These are phyloP conservation scores for Diorhabda sublineata DNA, from an alignment of 1,140 invertebrate genomes.

Conservation along the genomic window DNA sequence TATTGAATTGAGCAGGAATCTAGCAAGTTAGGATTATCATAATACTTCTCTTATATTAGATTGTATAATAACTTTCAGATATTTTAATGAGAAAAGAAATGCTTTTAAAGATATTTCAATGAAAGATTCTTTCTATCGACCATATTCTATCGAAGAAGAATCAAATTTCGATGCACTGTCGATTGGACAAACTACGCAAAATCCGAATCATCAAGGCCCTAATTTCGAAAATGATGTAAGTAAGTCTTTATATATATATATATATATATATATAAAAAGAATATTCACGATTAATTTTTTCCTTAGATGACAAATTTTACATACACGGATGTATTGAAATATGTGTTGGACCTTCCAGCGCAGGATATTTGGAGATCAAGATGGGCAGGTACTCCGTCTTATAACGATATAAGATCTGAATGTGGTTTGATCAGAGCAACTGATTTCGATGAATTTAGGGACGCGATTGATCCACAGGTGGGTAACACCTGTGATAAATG, in stretches of 20 bases:
- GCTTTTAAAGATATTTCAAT: neutral
- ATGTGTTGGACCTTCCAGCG: conserved; percentile 73
- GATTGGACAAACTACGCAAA: neutral
- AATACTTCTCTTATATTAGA: too few relatives aligned
- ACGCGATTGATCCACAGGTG: too few relatives aligned
- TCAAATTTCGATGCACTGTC: neutral
- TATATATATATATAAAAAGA: neutral
- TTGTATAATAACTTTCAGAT: too few relatives aligned
- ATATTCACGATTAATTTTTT: neutral
- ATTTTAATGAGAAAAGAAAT: too few relatives aligned
- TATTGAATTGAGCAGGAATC: too few relatives aligned
- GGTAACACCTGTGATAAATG: too few relatives aligned
- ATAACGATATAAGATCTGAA: conserved; percentile 74
- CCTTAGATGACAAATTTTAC: neutral
- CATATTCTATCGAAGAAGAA: neutral
- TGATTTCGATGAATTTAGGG: neutral
- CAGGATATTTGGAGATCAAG: conserved; percentile 84
- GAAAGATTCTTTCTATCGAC: neutral
- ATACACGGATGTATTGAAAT: neutral
- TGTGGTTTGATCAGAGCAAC: conserved; percentile 67
- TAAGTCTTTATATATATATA: neutral
- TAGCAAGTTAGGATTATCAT: too few relatives aligned
- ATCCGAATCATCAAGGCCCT: too few relatives aligned
- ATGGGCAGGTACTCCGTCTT: conserved; percentile 81
- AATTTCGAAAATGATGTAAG: neutral